A percentile compares a stretch with the other conserved stretches of the same genome.
Conservation (phyloP, 1,140 invertebrate species). For the Battus philenor region DNA sequence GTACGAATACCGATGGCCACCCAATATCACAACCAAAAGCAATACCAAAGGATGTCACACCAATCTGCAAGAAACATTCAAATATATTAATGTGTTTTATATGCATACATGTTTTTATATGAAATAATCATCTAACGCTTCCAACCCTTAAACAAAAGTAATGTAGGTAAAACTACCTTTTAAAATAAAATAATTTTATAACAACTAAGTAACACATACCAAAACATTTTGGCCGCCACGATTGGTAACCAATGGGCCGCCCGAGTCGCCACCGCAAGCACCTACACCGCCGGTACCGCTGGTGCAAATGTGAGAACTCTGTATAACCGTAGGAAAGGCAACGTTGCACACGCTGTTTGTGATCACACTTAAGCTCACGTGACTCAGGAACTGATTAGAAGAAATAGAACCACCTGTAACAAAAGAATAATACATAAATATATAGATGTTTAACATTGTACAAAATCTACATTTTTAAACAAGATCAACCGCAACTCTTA, state of each 20-base stretch:
- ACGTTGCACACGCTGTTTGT: slow-evolving; percentile 29
- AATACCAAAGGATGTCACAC: slow-evolving; percentile 77
- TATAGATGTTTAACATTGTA: too few relatives aligned
- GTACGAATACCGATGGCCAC: slow-evolving; percentile 25
- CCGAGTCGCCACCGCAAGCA: slow-evolving; percentile 33
- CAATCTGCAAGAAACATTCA: slow-evolving; percentile 62
- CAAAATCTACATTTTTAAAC: too few relatives aligned
- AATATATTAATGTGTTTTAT: background rate
- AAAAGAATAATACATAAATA: slow-evolving; percentile 1
- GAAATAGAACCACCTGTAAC: slow-evolving; percentile 25
- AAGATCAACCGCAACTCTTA: background rate
- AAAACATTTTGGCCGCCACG: slow-evolving; percentile 18
- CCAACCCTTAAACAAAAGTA: slow-evolving; percentile 11
- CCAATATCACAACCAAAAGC: slow-evolving; percentile 24
- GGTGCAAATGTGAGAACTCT: slow-evolving; percentile 28
- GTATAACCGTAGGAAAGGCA: slow-evolving; percentile 22
- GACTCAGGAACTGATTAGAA: slow-evolving; percentile 25
- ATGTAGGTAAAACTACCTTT: too few relatives aligned
- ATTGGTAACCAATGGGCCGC: slow-evolving; percentile 26
- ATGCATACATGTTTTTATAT: background rate
- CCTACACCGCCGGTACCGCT: slow-evolving; percentile 28
- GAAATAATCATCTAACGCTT: background rate
- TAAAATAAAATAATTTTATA: slow-evolving; percentile 3
- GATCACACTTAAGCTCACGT: slow-evolving; percentile 38
- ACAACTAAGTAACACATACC: too few relatives aligned